Evolutionary conservation across 2,888 invertebrate genomes (phyloP).

Genomic region (Pogonocherus hispidulus): DNA sequence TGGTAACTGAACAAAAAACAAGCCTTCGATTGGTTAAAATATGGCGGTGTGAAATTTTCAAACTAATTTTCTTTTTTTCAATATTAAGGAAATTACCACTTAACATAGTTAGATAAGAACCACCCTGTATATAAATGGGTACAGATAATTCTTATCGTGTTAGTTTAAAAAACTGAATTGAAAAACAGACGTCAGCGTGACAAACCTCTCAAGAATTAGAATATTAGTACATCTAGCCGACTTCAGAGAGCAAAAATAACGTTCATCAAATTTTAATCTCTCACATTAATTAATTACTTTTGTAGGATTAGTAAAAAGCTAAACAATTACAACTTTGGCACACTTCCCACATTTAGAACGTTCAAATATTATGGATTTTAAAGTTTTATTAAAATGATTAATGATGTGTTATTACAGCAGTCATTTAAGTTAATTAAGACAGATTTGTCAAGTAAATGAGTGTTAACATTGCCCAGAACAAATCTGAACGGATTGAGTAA

Average conservation of each 20-base stretch:
- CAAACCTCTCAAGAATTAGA: no score
- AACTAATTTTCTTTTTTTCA: no score
- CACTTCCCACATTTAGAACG: constrained; percentile 23
- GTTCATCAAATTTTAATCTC: not conserved
- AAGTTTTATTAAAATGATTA: constrained; percentile 43
- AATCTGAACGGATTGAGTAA: constrained; percentile 19
- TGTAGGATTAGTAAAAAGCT: constrained; percentile 15
- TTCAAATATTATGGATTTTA: constrained; percentile 30
- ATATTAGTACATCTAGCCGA: no score
- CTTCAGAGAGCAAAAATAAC: not conserved
- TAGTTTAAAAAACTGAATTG: no score
- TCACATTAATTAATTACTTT: constrained; percentile 27
- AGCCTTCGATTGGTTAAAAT: no score
- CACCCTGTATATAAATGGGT: no score
- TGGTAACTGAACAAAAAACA: no score
- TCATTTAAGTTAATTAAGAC: constrained; percentile 44
- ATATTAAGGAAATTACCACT: no score
- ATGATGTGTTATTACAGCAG: constrained; percentile 44
- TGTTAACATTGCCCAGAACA: constrained; percentile 29
- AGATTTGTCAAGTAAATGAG: constrained; percentile 47
- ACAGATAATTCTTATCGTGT: no score
- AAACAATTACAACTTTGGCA: constrained; percentile 34
- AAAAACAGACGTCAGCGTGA: no score
- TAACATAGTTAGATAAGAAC: no score
- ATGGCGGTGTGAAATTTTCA: no score